Base-by-base conservation (phyloP, 2,797 vertebrate genomes). In the Enteromius afrohamiltoni region DNA sequence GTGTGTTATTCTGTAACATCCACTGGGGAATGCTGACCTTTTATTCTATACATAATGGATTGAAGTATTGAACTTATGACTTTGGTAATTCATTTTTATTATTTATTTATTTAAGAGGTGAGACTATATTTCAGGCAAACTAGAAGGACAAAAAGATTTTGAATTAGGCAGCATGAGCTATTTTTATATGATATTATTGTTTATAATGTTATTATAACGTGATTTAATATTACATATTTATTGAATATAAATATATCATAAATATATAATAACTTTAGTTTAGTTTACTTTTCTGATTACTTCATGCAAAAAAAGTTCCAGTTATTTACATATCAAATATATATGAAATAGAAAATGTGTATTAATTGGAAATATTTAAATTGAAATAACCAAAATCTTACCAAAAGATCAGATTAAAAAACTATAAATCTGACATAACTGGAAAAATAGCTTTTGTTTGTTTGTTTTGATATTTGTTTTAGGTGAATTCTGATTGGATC, bases 41-140 rank as follows among this genome's bases (percentile, higher is more conserved):
- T 85, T 75, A 73, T 31, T 77, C 45, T 17, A 37, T 42, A 83
- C 73, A 70, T 85, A 85, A 86, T 85, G 62, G 73, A 85, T 83
- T 83, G 62, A 81, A 79, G 69, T 83, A 86, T 83, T 86, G 83
- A 83, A 83, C 81, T 83, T 47, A 85, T 86, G 51, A 65, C 47
- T 87, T 86, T 75, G 26, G 74, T 83, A 85, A 83, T 88, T 86
- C 26, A 81, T 88, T 81, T 17, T 11, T 51, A 31, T 81, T n/a
- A 60, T 71, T 65, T 70, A 60, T 60, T 70, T 62, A 37, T 75
- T 64, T 13, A 74, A 37, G 16, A 82, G 64, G 64, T 34, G 70
- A 58, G 79, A 83, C 79, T 60, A 65, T 77, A 77, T 75, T 65
- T 62, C n/a, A 60, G 76, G 40, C 42, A 80, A 77, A 77, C 45